These are phyloP conservation scores for Vulpes lagopus DNA, from an alignment of 2,113 vertebrate species.

Conservation along the genomic window DNA sequence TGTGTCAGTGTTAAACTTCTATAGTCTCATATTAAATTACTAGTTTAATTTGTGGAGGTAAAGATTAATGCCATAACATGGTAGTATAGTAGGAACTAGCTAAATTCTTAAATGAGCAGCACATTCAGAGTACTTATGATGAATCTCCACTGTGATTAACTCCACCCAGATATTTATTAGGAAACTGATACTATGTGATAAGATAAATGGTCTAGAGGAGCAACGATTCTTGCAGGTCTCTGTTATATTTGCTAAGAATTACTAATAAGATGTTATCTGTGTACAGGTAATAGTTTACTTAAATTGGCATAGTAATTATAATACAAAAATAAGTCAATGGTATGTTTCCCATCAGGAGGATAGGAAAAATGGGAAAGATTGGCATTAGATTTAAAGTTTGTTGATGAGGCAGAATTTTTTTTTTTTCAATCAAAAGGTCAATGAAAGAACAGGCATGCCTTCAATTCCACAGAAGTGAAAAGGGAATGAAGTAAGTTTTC, in stretches of 20 bases:
- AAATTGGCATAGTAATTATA: neutral
- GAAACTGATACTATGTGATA: neutral
- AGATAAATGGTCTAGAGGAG: neutral
- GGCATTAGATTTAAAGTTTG: neutral
- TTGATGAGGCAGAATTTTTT: neutral
- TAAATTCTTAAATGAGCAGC: neutral
- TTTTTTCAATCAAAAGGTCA: neutral
- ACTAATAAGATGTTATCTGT: neutral
- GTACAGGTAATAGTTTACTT: neutral
- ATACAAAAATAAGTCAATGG: neutral
- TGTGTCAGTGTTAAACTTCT: neutral
- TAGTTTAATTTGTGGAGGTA: neutral
- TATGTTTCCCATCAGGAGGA: neutral
- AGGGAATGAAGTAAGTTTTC: neutral
- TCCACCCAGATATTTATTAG: neutral
- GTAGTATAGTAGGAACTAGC: neutral
- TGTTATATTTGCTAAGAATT: neutral
- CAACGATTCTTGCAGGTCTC: neutral
- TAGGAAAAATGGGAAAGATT: neutral
- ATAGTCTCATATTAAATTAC: neutral
- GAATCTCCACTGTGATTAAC: neutral
- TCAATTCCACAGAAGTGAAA: neutral
- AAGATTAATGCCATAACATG: neutral
- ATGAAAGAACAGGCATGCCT: neutral
- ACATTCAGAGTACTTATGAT: neutral